Conservation (phyloP, 2,888 invertebrate genomes). For the Bellardia bayeri region DNA sequence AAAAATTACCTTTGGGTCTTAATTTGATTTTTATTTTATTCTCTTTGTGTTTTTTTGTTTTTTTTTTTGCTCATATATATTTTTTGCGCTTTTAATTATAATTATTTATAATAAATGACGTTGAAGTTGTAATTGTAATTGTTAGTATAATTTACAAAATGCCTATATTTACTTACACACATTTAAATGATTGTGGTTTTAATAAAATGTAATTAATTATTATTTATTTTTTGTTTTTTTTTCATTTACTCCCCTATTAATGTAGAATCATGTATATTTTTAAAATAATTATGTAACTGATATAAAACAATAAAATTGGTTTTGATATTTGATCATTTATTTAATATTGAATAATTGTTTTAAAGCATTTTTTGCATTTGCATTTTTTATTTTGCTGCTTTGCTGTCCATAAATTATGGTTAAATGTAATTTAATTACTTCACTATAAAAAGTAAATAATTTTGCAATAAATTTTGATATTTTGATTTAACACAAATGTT, state of each 20-base stretch:
- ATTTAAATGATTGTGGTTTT: slow-evolving; percentile 61
- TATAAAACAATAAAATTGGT: slow-evolving; percentile 37
- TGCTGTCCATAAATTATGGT: slow-evolving; percentile 47
- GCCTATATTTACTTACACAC: not conserved
- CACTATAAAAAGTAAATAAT: slow-evolving; percentile 35
- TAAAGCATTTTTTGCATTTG: not conserved
- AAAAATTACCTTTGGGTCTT: slow-evolving; percentile 32
- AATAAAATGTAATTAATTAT: slow-evolving; percentile 69
- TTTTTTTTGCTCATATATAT: not conserved
- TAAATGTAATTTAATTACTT: slow-evolving; percentile 51
- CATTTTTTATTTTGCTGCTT: not conserved
- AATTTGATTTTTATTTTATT: slow-evolving; percentile 30
- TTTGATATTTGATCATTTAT: slow-evolving; percentile 48
- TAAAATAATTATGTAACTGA: slow-evolving; percentile 38
- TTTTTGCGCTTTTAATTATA: slow-evolving; percentile 31
- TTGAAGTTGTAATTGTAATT: slow-evolving; percentile 41
- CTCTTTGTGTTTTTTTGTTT: too few species aligned
- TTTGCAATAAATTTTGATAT: slow-evolving; percentile 40
- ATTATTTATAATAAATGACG: not conserved
- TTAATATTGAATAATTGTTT: slow-evolving; percentile 32
- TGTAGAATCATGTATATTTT: slow-evolving; percentile 32
- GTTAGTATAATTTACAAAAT: slow-evolving; percentile 36
- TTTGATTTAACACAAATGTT: not conserved
- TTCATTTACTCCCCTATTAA: slow-evolving; percentile 2
- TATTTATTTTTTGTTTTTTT: not conserved